Conservation (phyloP, 2,797 vertebrate genomes). For the Phylloscopus collybita region DNA sequence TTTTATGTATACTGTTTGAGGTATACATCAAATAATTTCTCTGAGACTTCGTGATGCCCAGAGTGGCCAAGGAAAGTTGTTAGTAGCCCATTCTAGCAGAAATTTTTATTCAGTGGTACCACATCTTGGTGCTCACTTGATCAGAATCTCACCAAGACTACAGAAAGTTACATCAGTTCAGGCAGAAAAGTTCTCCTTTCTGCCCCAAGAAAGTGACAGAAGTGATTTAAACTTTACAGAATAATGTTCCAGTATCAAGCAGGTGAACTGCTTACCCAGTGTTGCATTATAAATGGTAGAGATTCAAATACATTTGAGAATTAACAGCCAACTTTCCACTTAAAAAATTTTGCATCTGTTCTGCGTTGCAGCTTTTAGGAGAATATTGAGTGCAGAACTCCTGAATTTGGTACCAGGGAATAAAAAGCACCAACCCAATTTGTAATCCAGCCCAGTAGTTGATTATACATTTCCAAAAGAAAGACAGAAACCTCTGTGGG, state of each 20-base stretch:
- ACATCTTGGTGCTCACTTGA: slow-evolving; percentile 40
- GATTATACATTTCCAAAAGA: slow-evolving; percentile 77
- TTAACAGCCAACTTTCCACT: background rate
- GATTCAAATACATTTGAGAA: background rate
- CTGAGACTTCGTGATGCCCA: slow-evolving; percentile 70
- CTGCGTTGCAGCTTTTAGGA: background rate
- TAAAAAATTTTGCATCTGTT: background rate
- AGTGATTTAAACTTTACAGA: background rate
- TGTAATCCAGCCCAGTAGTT: slow-evolving; percentile 63
- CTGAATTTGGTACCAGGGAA: slow-evolving; percentile 72
- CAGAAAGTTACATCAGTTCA: background rate
- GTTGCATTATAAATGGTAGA: background rate
- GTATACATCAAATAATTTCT: background rate
- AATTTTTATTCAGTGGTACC: slow-evolving; percentile 75
- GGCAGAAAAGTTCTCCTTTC: background rate
- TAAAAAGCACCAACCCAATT: slow-evolving; percentile 67
- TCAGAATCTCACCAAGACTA: background rate
- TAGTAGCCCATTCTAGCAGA: slow-evolving; percentile 71
- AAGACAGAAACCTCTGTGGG: slow-evolving; percentile 75
- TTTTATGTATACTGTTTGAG: background rate
- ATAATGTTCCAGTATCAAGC: background rate
- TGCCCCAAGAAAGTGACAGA: background rate
- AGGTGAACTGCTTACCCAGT: background rate
- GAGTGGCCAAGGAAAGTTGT: slow-evolving; percentile 67
- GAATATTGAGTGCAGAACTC: background rate